Evolutionary conservation across 2,113 vertebrate species (phyloP).

Genomic region (Carassius auratus): DNA sequence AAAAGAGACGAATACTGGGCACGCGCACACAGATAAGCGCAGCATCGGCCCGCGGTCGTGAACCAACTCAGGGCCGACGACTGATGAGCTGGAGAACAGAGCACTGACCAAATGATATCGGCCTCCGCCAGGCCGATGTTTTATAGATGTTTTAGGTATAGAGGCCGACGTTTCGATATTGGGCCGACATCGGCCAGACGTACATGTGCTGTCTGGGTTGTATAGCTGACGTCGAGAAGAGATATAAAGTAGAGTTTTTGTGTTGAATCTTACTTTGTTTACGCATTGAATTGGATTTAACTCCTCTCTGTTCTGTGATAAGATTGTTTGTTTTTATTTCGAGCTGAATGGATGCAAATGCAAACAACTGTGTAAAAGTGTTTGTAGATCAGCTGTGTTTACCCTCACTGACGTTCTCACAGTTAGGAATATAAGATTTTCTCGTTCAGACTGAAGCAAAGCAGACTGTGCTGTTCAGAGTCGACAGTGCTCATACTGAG

Average conservation of each 20-base stretch:
- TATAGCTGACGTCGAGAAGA: background rate
- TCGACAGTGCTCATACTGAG: constrained; percentile 8
- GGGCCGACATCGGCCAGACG: too few relatives aligned
- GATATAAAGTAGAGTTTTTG: background rate
- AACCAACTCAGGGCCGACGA: too few relatives aligned
- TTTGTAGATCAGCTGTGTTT: background rate
- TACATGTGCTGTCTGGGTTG: too few relatives aligned
- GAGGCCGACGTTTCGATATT: too few relatives aligned
- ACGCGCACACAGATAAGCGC: too few relatives aligned
- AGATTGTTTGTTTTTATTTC: background rate
- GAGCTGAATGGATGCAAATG: background rate
- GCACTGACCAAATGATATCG: too few relatives aligned
- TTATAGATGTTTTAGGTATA: too few relatives aligned
- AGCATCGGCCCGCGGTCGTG: too few relatives aligned
- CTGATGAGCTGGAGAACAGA: too few relatives aligned
- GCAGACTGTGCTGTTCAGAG: background rate
- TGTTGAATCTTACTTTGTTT: background rate
- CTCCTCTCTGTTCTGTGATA: background rate
- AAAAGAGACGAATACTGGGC: too few relatives aligned
- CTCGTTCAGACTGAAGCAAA: background rate
- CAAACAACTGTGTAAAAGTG: background rate
- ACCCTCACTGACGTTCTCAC: constrained; percentile 1
- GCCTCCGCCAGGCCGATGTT: too few relatives aligned
- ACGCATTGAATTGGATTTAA: background rate
- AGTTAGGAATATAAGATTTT: background rate